phyloP scores from a whole-genome alignment of 1,140 invertebrate genomes.

The Drosophila azteca region DNA sequence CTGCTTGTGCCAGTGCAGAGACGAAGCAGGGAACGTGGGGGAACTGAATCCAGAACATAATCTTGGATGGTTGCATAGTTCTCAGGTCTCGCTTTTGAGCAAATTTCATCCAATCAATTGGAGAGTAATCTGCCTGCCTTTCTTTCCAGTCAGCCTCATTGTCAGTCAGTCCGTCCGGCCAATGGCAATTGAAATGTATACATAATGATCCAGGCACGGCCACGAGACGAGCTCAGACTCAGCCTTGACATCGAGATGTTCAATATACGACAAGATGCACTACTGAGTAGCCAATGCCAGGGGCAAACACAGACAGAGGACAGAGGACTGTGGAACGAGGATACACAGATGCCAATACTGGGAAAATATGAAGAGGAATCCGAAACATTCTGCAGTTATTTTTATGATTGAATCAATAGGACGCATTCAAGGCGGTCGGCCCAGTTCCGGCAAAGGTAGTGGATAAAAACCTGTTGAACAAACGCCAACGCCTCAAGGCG shows the following conservation, averaged over 20 bases:
- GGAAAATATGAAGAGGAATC: constrained; percentile 1
- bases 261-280: constrained; percentile 22
- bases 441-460: constrained; percentile 40
- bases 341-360: not conserved
- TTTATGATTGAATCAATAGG: constrained; percentile 74
- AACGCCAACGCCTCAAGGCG: not conserved
- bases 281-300: constrained; percentile 22
- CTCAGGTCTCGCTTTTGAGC: no score
- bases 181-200: constrained; percentile 55
- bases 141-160: constrained; percentile 22
- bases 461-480: constrained; percentile 61
- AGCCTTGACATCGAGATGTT: constrained; percentile 60
- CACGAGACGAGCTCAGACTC: constrained; percentile 38
- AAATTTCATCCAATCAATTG: no score
- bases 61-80: not conserved
- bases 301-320: not conserved
- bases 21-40: no score
- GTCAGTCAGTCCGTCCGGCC: constrained; percentile 51
- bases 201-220: constrained; percentile 35
- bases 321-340: not conserved
- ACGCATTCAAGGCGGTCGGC: constrained; percentile 50
- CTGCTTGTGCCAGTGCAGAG: no score
- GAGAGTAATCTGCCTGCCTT: not conserved
- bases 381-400: constrained; percentile 66
- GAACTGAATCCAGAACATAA: no score